Evolutionary conservation across 2,797 vertebrate species (phyloP), one percentile per base, ranked within the genome.

Genomic region (Erpetoichthys calabaricus): DNA sequence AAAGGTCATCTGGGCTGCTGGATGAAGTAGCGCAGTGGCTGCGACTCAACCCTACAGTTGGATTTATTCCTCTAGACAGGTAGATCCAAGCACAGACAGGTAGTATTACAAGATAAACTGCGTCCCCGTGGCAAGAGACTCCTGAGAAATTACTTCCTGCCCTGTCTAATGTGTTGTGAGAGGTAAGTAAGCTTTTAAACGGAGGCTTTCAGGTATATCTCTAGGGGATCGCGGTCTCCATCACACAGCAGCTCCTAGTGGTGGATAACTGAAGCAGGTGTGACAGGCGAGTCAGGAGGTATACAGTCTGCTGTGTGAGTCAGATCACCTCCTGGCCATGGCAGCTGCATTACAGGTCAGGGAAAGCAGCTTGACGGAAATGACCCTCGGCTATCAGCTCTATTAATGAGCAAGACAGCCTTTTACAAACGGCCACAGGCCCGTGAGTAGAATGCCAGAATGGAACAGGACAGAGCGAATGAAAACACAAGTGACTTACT

Each of bases 61-160:
- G 60, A 65, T 62, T 68, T 60, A 74, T 70, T 66, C 64, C 66
- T 64, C 65, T 68, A 59, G 65, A 75, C 71, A 73, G 57, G 63
- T 70, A 51, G 51, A 59, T 8, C 56, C 66, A 62, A 62, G 60
- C 69, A 64, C 59, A 66, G 65, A 73, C 68, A 71, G 66, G 72
- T 66, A 79, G 71, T 77, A 71, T 62, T 46, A 60, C 46, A 51
- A 68, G 69, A 76, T 77, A 74, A 78, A 80, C 66, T 65, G 60
- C 55, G 60, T 64, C 65, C 70, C 64, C 55, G 51, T 55, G 51
- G 72, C 70, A 65, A 56, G 53, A 57, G 62, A 64, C 63, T 72
- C 51, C 47, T 49, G 62, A 63, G 60, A 61, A 68, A 74, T 67
- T 65, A 71, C 58, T 67, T 70, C 57, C 57, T 59, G 52, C 65